phyloP scores from a whole-genome alignment of 2,113 vertebrate species.

The Antigone vipio region DNA sequence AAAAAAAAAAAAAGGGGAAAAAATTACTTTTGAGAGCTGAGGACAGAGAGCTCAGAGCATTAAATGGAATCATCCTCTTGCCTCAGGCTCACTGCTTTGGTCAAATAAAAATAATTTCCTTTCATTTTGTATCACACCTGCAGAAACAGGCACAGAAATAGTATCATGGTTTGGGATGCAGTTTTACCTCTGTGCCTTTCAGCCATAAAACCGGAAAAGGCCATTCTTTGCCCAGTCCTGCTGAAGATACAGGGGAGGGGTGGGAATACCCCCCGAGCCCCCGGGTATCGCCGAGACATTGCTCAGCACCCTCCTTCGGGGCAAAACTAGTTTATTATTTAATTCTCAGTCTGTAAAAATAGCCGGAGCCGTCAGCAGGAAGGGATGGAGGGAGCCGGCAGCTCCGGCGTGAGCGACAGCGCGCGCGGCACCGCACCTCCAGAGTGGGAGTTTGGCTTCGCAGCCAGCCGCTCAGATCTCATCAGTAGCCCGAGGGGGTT shows the following conservation, averaged over 20 bases:
- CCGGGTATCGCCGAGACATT: rapidly evolving
- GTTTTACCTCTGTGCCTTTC: not conserved
- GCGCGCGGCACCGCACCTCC: not conserved
- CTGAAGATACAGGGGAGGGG: not conserved
- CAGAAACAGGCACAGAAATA: not conserved
- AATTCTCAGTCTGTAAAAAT: not conserved
- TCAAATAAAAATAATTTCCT: not conserved
- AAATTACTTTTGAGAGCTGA: not conserved
- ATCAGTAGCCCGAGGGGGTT: not conserved
- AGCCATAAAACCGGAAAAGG: not conserved
- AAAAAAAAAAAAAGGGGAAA: not conserved
- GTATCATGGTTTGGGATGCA: not conserved
- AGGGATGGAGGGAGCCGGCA: not conserved
- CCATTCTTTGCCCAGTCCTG: not conserved
- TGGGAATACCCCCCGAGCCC: not conserved
- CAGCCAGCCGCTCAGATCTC: conserved; percentile 19
- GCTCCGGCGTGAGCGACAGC: not conserved
- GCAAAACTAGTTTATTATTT: not conserved
- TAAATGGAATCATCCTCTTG: not conserved
- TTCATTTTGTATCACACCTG: not conserved
- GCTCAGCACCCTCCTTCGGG: not conserved
- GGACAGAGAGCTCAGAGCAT: not conserved
- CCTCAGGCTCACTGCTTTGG: not conserved
- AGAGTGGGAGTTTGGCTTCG: conserved; percentile 1
- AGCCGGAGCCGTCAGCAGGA: not conserved